phyloP scores from a whole-genome alignment of 2,888 invertebrate species.

The Cryptosula pallasiana region DNA sequence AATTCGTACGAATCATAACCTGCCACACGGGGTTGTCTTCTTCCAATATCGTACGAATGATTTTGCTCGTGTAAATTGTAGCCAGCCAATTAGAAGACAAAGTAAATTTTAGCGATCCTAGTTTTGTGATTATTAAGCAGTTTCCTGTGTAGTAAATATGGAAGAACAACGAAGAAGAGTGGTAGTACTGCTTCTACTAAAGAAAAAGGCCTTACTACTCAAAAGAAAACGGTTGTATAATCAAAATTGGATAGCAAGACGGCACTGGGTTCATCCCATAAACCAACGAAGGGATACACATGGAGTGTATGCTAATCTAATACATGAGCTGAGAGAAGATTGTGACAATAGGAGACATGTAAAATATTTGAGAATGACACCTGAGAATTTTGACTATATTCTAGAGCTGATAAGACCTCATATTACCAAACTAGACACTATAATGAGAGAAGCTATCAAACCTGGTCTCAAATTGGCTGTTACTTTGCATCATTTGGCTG shows the following conservation, averaged over 20 bases:
- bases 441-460: background rate
- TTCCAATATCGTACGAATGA: too few relatives aligned
- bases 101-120: too few relatives aligned
- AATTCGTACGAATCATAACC: too few relatives aligned
- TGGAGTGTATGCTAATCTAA: background rate
- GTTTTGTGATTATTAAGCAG: too few relatives aligned
- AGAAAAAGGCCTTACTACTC: background rate
- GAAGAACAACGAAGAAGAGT: too few relatives aligned
- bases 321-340: constrained; percentile 4
- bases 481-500: constrained; percentile 7
- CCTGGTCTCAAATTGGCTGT: constrained; percentile 13
- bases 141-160: too few relatives aligned
- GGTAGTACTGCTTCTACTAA: background rate
- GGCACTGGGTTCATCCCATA: background rate
- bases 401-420: background rate
- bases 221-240: background rate
- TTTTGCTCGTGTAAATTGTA: too few relatives aligned
- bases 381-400: background rate
- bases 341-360: background rate
- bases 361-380: constrained; percentile 9
- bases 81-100: too few relatives aligned
- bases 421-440: background rate
- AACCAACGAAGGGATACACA: background rate
- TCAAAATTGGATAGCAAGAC: too few relatives aligned
- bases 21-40: too few relatives aligned